Conservation (phyloP, 2,113 vertebrate species). For the Crotalus viridis region DNA sequence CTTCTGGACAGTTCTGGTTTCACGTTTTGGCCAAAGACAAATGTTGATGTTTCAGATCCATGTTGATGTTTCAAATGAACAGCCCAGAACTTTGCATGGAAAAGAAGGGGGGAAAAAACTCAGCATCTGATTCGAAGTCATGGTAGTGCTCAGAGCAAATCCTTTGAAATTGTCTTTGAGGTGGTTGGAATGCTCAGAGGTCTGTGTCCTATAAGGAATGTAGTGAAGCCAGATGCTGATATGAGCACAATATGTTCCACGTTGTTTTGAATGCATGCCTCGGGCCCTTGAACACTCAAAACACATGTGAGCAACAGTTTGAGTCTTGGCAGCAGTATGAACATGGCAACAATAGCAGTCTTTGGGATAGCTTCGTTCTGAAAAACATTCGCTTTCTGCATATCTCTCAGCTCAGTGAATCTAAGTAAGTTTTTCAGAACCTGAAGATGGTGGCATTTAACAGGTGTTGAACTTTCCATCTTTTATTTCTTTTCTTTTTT, state of each 20-base stretch:
- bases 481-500: background rate
- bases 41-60: background rate
- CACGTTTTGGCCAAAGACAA: background rate
- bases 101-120: background rate
- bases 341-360: conserved; percentile 1
- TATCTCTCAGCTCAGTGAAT: too few species aligned
- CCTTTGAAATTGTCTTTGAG: background rate
- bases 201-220: conserved; percentile 32
- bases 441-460: background rate
- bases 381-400: background rate
- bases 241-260: conserved; percentile 1
- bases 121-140: background rate
- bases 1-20: background rate
- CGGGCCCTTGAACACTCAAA: background rate
- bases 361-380: background rate
- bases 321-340: conserved; percentile 17
- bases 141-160: background rate
- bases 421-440: background rate
- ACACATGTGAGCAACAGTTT: conserved; percentile 4
- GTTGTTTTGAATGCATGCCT: conserved; percentile 15
- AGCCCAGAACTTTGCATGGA: background rate
- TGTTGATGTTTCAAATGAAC: background rate
- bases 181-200: conserved; percentile 23
- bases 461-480: too few species aligned
- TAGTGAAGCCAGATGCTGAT: conserved; percentile 29